Base-by-base conservation (phyloP, 1,140 invertebrate genomes). In the Drosophila repletoides region DNA sequence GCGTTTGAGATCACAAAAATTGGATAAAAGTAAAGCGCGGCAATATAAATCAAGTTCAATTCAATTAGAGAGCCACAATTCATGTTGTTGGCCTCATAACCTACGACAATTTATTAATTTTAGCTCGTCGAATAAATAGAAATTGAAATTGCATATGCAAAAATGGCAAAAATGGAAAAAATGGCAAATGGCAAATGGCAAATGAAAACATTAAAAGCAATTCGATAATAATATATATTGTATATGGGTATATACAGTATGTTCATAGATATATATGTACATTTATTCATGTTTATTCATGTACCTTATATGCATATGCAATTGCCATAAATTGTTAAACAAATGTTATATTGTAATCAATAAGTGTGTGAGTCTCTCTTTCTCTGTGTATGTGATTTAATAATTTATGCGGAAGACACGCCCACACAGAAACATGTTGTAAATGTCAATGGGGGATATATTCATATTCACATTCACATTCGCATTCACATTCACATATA, bases 21-120 rank as follows among this genome's bases (percentile, higher is more conserved):
- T 72, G 65, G 63, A 80, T 80, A 76, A 81, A 81, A 81, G 67
- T 48, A 60, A 70, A 72, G 46, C 34, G 61, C 41, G 34, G 71
- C 71, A 80, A 53, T 72, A 84, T 84, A 84, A 84, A 84, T 84
- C 79, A 84, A 84, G 80, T 84, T 84, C 79, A 84, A 84, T 84
- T 84, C 80, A 84, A 84, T 86, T 84, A 86, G 72, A 79, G 71
- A 66, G 70, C 41, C 63, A 76, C 63, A 76, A 51, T 84, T 70
- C 61, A n/a, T 53, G 12, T 41, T 10, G 26, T 24, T 64, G 68
- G 67, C 72, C 72, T 65, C 77, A 83, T 81, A 83, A 81, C 77
- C 77, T 81, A 81, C 77, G 77, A 81, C 77, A 81, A 81, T 81
- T 81, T 81, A 81, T 81, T 72, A 83, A 58, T 64, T 72, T 61